phyloP scores from a whole-genome alignment of 1,140 invertebrate species.

The Wasmannia auropunctata region DNA sequence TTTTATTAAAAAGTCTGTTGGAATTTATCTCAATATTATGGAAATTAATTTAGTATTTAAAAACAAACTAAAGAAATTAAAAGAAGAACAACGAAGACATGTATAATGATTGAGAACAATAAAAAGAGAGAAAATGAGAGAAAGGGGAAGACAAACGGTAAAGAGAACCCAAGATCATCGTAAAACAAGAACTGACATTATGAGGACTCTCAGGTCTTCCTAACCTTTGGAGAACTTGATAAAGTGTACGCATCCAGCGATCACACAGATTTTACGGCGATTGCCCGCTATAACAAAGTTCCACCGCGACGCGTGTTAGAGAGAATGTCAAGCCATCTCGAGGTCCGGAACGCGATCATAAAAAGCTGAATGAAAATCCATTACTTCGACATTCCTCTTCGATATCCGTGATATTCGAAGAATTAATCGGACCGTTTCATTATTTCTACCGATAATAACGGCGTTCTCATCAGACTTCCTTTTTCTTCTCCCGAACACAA shows the following conservation, averaged over 20 bases:
- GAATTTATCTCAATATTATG: not conserved
- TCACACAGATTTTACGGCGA: slow-evolving; percentile 73
- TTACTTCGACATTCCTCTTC: slow-evolving; percentile 55
- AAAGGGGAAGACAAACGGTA: not conserved
- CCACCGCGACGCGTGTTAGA: slow-evolving; percentile 42
- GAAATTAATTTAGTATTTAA: not conserved
- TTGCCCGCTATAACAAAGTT: slow-evolving; percentile 74
- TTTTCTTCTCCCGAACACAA: not conserved
- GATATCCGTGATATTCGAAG: slow-evolving; percentile 45
- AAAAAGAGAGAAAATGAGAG: not conserved
- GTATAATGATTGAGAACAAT: not conserved
- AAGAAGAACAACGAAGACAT: not conserved
- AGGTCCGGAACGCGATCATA: slow-evolving; percentile 63
- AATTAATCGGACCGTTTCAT: slow-evolving; percentile 62
- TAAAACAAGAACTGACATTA: slow-evolving; percentile 39
- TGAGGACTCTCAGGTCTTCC: slow-evolving; percentile 2
- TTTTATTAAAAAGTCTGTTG: not conserved
- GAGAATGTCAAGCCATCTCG: slow-evolving; percentile 61
- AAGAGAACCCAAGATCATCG: not conserved
- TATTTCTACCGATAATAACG: slow-evolving; percentile 49
- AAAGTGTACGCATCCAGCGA: slow-evolving; percentile 62
- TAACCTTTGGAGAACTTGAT: slow-evolving; percentile 44
- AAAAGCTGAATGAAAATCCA: slow-evolving; percentile 72
- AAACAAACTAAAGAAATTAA: not conserved
- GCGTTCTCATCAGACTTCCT: slow-evolving; percentile 23